Percentiles rank a stretch among this genome's conserved stretches.
Conservation (phyloP, 2,797 vertebrate species). For the Enteromius thamalakanensis region DNA sequence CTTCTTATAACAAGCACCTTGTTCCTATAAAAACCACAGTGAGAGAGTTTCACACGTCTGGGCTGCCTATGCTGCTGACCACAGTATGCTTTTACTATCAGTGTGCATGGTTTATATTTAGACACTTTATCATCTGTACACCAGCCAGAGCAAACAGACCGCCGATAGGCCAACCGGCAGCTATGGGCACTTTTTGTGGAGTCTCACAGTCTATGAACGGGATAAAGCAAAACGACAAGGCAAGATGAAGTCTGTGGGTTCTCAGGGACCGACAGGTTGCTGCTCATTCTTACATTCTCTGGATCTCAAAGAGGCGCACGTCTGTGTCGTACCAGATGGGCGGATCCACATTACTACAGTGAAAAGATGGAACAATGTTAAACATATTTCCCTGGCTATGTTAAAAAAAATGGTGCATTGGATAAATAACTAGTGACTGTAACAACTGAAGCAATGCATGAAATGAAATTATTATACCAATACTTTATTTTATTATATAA, state of each 20-base stretch:
- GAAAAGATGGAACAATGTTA: background rate
- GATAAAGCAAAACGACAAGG: slow-evolving; percentile 53
- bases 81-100: slow-evolving; percentile 69
- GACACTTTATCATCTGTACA: slow-evolving; percentile 47
- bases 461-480: no score
- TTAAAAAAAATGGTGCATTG: background rate
- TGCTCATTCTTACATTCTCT: slow-evolving; percentile 84
- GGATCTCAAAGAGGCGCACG: slow-evolving; percentile 97
- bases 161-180: background rate
- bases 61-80: slow-evolving; percentile 61
- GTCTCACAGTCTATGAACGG: slow-evolving; percentile 21
- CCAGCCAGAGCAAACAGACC: slow-evolving; percentile 18
- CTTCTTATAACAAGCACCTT: slow-evolving; percentile 40
- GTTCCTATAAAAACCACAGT: slow-evolving; percentile 56
- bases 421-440: no score
- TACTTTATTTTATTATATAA: no score
- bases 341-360: slow-evolving; percentile 91
- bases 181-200: slow-evolving; percentile 12
- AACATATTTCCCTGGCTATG: no score
- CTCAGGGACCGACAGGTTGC: slow-evolving; percentile 33
- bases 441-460: no score
- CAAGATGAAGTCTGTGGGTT: slow-evolving; percentile 65
- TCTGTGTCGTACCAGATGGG: slow-evolving; percentile 98
- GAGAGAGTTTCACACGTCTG: slow-evolving; percentile 39
- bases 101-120: slow-evolving; percentile 58